Evolutionary conservation across 1,140 invertebrate species (phyloP).

Genomic region (Lucilia cuprina): DNA sequence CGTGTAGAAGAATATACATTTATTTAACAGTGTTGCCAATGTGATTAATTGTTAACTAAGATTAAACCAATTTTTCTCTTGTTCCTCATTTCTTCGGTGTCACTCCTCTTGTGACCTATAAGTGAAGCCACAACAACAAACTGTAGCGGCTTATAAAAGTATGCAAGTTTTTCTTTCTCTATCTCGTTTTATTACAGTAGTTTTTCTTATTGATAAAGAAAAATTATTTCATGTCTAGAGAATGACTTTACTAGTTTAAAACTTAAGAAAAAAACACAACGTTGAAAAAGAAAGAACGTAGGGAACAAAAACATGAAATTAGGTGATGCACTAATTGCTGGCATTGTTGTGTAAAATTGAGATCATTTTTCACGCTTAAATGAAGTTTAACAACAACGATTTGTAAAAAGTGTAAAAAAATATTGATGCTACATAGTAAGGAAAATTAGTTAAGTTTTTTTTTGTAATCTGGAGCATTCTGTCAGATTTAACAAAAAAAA

Average conservation of each 20-base stretch:
- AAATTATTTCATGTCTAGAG: not conserved
- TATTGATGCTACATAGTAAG: not conserved
- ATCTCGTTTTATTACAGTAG: not conserved
- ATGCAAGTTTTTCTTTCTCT: not conserved
- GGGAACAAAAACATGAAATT: not conserved
- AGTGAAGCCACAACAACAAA: not conserved
- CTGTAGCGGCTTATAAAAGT: not conserved
- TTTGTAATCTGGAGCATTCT: no score
- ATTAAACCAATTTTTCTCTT: not conserved
- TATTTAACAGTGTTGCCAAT: not conserved
- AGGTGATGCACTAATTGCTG: not conserved
- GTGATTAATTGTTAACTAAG: slow-evolving; percentile 3
- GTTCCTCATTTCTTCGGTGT: not conserved
- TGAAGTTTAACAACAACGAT: not conserved
- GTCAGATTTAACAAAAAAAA: no score
- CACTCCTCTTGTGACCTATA: not conserved
- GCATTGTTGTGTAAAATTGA: not conserved
- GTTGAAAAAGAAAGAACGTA: not conserved
- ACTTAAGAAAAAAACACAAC: not conserved
- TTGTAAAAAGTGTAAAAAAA: not conserved
- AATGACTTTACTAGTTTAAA: not conserved
- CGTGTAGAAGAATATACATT: not conserved
- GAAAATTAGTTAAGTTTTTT: no score
- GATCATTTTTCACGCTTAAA: not conserved
- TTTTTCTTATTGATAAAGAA: not conserved